Percentiles rank a stretch among this genome's conserved stretches.
These are phyloP conservation scores for Malthinus seriepunctatus DNA, from an alignment of 2,888 invertebrate genomes.

Conservation along the genomic window DNA sequence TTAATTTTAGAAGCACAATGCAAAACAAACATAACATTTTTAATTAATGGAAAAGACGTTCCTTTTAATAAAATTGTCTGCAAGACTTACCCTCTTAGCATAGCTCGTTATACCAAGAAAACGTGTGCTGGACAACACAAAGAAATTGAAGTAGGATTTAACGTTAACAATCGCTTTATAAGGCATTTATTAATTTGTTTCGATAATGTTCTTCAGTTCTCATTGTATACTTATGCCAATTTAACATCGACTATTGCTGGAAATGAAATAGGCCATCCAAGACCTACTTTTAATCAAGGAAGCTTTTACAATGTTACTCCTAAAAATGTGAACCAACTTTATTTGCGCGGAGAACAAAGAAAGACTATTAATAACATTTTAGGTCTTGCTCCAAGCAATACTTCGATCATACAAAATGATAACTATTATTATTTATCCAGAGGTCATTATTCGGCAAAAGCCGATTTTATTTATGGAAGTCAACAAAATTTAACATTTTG, in stretches of 20 bases:
- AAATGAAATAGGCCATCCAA: constrained; percentile 55
- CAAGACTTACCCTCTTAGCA: constrained; percentile 50
- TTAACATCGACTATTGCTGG: constrained; percentile 56
- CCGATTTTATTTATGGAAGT: constrained; percentile 64
- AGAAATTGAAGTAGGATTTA: constrained; percentile 58
- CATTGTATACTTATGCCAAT: constrained; percentile 59
- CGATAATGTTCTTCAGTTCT: constrained; percentile 56
- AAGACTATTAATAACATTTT: constrained; percentile 43
- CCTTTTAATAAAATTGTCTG: constrained; percentile 55
- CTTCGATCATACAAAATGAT: constrained; percentile 55
- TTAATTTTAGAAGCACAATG: constrained; percentile 29
- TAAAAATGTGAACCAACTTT: constrained; percentile 42
- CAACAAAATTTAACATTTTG: constrained; percentile 65
- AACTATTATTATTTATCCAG: constrained; percentile 57
- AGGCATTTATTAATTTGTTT: constrained; percentile 60
- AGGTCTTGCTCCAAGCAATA: constrained; percentile 37
- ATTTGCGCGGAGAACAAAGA: constrained; percentile 42
- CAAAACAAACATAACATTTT: constrained; percentile 31
- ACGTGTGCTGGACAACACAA: constrained; percentile 53
- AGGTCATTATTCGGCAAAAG: constrained; percentile 66
- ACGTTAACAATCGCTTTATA: constrained; percentile 56
- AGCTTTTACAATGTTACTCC: constrained; percentile 54
- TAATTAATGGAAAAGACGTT: constrained; percentile 22
- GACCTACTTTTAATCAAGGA: constrained; percentile 57
- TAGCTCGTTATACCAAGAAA: constrained; percentile 52